Evolutionary conservation across 2,888 invertebrate species (phyloP), one percentile per base, ranked within the genome.

Genomic region (Gibbula magus): DNA sequence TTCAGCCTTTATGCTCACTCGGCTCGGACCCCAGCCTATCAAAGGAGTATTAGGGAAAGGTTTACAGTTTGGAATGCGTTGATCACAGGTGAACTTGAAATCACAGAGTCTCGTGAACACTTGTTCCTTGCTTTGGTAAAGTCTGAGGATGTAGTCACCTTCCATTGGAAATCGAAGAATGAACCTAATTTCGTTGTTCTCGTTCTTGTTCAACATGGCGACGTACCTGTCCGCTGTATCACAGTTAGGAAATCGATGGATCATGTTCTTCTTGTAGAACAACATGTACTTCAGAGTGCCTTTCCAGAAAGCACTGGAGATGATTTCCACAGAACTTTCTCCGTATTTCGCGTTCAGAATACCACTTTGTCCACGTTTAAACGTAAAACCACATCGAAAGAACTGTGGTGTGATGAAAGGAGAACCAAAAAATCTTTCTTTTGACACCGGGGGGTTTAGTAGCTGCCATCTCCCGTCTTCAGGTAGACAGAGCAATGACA

Each of bases 391-490:
- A 52, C n/a, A 53, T 20, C 29, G 13, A 32, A 20, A 10, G 20
- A 79, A 81, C 52, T 78, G 51, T 8, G 79, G 77, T 13, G 29
- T 67, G 76, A 67, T 78, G 54, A 74, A 80, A 25, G 83, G 83
- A 20, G 61, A 67, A 10, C 8, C 53, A 18, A 79, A 13, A 39
- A 83, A 83, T 25, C 76, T 76, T n/a, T 74, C 29, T 70, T 70
- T 76, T 18, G 79, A 78, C 1, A 81, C 29, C 5, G 79, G 53
- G 2, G 56, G 75, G 4, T 53, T 35, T 13, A 88, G 66, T 5
- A 88, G 83, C 70, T 88, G 88, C 88, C 88, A 88, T 10, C 73
- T 45, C 1, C 80, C 73, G 45, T 86, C 81, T n/a, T 86, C 83
- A 20, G 88, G 87, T 13, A 81, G 83, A 77, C 86, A 87, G 56